Evolutionary conservation across 2,797 vertebrate genomes (phyloP), one percentile per base, ranked within the genome.

Genomic region (Tragelaphus oryx): DNA sequence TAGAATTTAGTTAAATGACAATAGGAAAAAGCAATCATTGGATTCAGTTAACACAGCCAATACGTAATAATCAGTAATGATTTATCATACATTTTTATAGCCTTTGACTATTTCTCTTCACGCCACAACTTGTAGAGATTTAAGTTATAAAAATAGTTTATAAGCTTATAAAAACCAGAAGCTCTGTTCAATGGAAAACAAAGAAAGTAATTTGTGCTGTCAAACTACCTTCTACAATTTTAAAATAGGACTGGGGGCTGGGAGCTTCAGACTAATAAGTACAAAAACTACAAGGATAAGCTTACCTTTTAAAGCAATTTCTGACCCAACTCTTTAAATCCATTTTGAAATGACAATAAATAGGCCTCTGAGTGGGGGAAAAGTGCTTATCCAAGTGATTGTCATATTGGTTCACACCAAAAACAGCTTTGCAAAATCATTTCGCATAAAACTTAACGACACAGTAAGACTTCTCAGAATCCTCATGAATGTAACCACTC

Each of bases 341-440:
- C 18, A 50, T 87, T 97, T 97, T 54, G 91, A 97, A 97, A 97
- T 44, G 74, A 93, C 54, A 97, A 89, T 89, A 95, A 95, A 94
- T 46, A 5, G 60, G 6, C 41, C 5, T 89, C 52, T 95, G 18
- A 65, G 68, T 9, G 50, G 41, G 74, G 55, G 46, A 76, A 80
- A 92, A 93, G 82, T 97, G 95, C 96, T 95, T 89, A 95, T 59
- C 89, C 93, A 98, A 98, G 95, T 85, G 93, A 97, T 97, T 97
- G 96, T 98, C 98, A 97, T 92, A 89, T 17, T 95, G 93, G 78
- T 28, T 94, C 87, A 88, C n/a, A 93, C 76, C 96, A 94, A 97
- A 97, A 97, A 96, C 94, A 97, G 78, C 87, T 97, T 97, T 48
- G 76, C 92, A 95, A 98, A 97, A 83, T 97, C 48, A 46, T 96